Conservation (phyloP, 2,113 vertebrate species). For the Sinocyclocheilus anshuiensis region DNA sequence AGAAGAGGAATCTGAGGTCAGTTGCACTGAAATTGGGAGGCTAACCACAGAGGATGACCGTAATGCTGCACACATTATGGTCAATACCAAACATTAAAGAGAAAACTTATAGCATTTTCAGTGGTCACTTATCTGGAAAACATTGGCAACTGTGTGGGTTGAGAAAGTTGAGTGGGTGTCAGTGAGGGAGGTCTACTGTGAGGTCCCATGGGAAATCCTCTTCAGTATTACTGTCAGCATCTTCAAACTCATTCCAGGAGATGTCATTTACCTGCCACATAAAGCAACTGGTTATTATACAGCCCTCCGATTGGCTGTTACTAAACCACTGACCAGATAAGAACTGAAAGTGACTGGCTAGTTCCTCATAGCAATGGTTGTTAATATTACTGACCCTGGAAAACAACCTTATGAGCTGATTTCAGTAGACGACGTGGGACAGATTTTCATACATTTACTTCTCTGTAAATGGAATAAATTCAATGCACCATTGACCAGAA, state of each 20-base stretch:
- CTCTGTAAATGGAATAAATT: not conserved
- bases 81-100: not conserved
- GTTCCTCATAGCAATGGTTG: not conserved
- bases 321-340: constrained; percentile 12
- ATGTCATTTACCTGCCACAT: constrained; percentile 56
- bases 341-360: constrained; percentile 20
- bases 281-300: not conserved
- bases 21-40: constrained; percentile 17
- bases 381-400: not conserved
- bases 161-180: not conserved
- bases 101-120: not conserved
- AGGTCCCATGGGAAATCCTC: constrained; percentile 55
- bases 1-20: constrained; percentile 14
- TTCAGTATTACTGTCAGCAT: constrained; percentile 36
- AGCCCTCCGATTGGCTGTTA: not conserved
- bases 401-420: not conserved
- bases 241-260: constrained; percentile 48
- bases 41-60: not conserved
- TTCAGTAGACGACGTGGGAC: not conserved
- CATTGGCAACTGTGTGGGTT: not conserved
- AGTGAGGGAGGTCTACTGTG: constrained; percentile 40
- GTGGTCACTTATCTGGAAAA: constrained; percentile 26
- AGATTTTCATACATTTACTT: not conserved
- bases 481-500: no score
- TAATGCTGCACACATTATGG: not conserved